Evolutionary conservation across 2,797 vertebrate genomes (phyloP), one percentile per base, ranked within the genome.

Genomic region (Melopsittacus undulatus): DNA sequence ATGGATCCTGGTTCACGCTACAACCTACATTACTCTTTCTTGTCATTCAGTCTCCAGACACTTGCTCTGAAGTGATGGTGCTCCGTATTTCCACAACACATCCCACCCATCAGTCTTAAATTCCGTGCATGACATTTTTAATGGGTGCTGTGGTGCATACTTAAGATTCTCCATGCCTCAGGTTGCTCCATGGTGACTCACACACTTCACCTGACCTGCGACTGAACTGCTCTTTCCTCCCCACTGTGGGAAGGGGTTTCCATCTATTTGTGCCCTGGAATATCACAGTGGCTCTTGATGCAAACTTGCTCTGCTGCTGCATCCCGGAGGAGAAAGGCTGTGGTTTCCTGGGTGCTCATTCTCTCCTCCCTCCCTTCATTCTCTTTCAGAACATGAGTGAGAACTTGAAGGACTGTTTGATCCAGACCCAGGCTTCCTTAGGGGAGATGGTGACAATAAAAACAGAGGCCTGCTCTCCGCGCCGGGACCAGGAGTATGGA

Each of bases 361-460:
- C 91, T 93, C 34, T 97, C 32, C 54, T 46, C 29, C 75, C 34
- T 88, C 46, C 30, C 67, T 86, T 96, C 48, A 43, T 91, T 96
- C 48, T 79, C 30, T 90, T 92, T 92, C 93, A 98, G 98, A 97
- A 97, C 98, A 98, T 98, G 98, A 98, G 97, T 96, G 98, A 98
- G 94, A 98, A 97, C 96, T 97, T 98, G 97, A 98, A 98, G 96
- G 98, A 98, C 92, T 98, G 98, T 92, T 96, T 98, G 97, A 97
- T 97, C 90, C 97, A 98, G 95, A 97, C 97, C 92, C 97, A 97
- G 87, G 74, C 98, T 78, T 97, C 97, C 18, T 95, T 98, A 96
- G 98, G 97, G 96, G 98, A 98, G 43, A 98, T 98, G 97, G 97
- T 98, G 95, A 98, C 96, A 0, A 98, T 98, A 97, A 98, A 98